Base-by-base conservation (phyloP, 2,888 invertebrate species). In the Stenotaenia linearis region DNA sequence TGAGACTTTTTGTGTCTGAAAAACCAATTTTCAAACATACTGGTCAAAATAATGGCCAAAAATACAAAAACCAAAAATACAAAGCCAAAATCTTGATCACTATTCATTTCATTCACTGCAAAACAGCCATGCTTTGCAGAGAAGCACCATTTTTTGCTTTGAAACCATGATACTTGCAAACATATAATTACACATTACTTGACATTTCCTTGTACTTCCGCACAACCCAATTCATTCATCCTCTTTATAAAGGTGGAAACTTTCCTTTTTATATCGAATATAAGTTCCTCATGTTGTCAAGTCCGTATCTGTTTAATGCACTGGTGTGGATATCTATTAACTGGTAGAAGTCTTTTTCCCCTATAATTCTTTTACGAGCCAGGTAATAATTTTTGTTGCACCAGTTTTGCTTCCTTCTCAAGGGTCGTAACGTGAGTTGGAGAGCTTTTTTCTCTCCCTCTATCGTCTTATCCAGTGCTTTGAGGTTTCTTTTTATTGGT, bases 371-470 rank as follows among this genome's bases (percentile, higher is more conserved):
- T 69, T 69, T 69, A 69, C 69, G 69, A 69, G 69, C 69, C 45
- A 69, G 69, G 69, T 69, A 69, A 69, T 69, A 69, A 69, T 69
- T 69, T 69, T 69, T 69, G 69, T 69, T 69, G 69, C 69, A n/a
- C 69, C 69, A 69, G 28, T 69, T 69, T 69, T 61, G 23, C 61
- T 61, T 61, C 61, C 25, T 69, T 28, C 69, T 69, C 28, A 7
- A 69, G 69, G 18, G 25, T 69, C 69, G 69, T 45, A 45, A 45
- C 45, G 28, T n/a, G 25, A 69, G 69, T 69, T 28, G 45, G 4
- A 15, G 4, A 15, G 4, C 45, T 12, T 45, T 45, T 45, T 45
- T 15, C 18, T 45, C 45, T 9, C 45, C 12, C 6, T 45, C 12
- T 45, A 9, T 12, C 15, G 6, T 45, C 2, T 3, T 56, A 15